Conservation (phyloP, 1,140 invertebrate genomes). For the Acromyrmex charruanus region DNA sequence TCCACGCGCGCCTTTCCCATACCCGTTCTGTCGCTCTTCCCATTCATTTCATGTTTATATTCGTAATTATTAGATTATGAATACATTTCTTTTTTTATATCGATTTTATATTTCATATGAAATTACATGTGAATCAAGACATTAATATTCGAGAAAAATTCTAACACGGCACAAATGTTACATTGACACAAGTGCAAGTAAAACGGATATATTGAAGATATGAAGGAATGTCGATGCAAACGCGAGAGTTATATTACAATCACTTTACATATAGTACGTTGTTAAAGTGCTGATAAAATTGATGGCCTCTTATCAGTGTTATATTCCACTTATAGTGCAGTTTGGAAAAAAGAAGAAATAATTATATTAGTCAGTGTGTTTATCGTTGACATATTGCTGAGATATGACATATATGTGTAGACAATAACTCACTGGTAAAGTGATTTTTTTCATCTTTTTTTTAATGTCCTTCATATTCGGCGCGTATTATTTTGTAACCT, state of each 20-base stretch:
- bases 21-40: slow-evolving; percentile 52
- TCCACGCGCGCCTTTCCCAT: slow-evolving; percentile 9
- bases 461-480: background rate
- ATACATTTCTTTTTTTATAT: background rate
- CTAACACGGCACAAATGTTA: background rate
- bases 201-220: slow-evolving; percentile 24
- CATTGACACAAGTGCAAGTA: slow-evolving; percentile 21
- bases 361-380: slow-evolving; percentile 51
- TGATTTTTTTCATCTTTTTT: slow-evolving; percentile 7
- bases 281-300: slow-evolving; percentile 70
- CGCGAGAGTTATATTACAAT: slow-evolving; percentile 36
- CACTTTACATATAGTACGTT: slow-evolving; percentile 35
- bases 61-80: background rate
- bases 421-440: background rate
- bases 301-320: slow-evolving; percentile 68
- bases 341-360: slow-evolving; percentile 55
- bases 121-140: slow-evolving; percentile 7
- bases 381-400: slow-evolving; percentile 59
- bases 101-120: background rate
- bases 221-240: slow-evolving; percentile 33
- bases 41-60: background rate
- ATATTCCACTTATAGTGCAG: slow-evolving; percentile 61
- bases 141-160: background rate
- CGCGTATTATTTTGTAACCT: slow-evolving; percentile 7
- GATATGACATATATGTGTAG: background rate